Base-by-base conservation (phyloP, 2,797 vertebrate species). In the Microhierax caerulescens region DNA sequence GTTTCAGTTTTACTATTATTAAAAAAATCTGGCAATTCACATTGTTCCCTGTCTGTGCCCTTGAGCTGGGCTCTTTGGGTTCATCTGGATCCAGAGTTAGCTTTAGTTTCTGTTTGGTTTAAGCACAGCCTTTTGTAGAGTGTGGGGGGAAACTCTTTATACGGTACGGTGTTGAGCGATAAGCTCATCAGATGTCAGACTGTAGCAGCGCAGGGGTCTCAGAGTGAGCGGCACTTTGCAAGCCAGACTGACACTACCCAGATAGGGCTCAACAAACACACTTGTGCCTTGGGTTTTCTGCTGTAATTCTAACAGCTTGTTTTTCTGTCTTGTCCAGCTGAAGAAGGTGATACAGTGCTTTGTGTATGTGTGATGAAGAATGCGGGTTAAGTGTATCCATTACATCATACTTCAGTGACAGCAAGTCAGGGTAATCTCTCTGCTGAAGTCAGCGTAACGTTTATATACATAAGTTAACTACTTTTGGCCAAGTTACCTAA, bases 1-100 rank as follows among this genome's bases (percentile, higher is more conserved):
- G 80, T 95, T 95, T 59, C 59, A 61, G 30, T 86, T 90, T 93
- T 69, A 63, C 54, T 90, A 45, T 95, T 91, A 87, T 88, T 94
- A 30, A 90, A 88, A 93, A 88, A 86, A 61, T 67, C 47, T 90
- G 73, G 67, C 69, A 91, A 56, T 81, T 88, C 54, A 21, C 63
- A 53, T 95, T 89, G 70, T 89, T 81, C 21, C 13, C 5, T 64
- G 3, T 17, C 34, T 75, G 48, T 82, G 34, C 48, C 88, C 39
- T 74, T 20, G 13, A 69, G 25, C 73, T 84, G n/a, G 11, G 43
- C 47, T 82, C 56, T 93, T 88, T 67, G 63, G 80, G 80, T 89
- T 82, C 3, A 4, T 64, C 59, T 73, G 32, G 23, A 78, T 94
- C 30, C 59, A 82, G 74, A 64, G 21, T 10, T 51, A 21, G 57